Percentiles rank a stretch among this genome's conserved stretches.
phyloP scores from a whole-genome alignment of 2,113 vertebrate species.

The Tylochromis polylepis region DNA sequence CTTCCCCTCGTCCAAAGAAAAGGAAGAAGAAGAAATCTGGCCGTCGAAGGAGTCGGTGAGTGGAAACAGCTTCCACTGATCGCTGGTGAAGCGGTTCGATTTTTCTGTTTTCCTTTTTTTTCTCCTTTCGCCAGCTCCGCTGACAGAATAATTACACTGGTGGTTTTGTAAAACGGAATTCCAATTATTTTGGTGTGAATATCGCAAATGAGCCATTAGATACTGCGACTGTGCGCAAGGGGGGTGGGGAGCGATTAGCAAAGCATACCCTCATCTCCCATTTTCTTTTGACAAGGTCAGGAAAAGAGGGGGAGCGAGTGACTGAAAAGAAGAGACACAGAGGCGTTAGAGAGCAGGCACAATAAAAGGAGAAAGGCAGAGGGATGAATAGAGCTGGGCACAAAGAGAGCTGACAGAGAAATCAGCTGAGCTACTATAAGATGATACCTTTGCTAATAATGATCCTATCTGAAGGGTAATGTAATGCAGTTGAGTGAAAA shows the following conservation, averaged over 20 bases:
- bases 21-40: slow-evolving; percentile 97
- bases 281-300: slow-evolving; percentile 32
- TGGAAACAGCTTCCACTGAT: slow-evolving; percentile 23
- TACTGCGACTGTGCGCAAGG: neutral
- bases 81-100: slow-evolving; percentile 7
- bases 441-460: neutral
- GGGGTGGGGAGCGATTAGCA: neutral
- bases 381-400: neutral
- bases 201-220: slow-evolving; percentile 1
- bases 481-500: neutral
- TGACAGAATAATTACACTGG: slow-evolving; percentile 11
- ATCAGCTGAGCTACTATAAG: neutral
- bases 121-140: neutral
- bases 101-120: neutral
- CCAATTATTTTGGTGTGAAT: slow-evolving; percentile 6
- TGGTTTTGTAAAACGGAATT: neutral
- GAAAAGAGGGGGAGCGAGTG: neutral
- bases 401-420: neutral
- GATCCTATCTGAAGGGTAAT: neutral
- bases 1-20: slow-evolving; percentile 92
- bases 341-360: slow-evolving; percentile 27
- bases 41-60: slow-evolving; percentile 88
- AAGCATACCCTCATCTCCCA: neutral
- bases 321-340: slow-evolving; percentile 65
- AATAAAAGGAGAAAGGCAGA: slow-evolving; percentile 56